phyloP scores from a whole-genome alignment of 2,797 vertebrate species.

The Balearica regulorum region DNA sequence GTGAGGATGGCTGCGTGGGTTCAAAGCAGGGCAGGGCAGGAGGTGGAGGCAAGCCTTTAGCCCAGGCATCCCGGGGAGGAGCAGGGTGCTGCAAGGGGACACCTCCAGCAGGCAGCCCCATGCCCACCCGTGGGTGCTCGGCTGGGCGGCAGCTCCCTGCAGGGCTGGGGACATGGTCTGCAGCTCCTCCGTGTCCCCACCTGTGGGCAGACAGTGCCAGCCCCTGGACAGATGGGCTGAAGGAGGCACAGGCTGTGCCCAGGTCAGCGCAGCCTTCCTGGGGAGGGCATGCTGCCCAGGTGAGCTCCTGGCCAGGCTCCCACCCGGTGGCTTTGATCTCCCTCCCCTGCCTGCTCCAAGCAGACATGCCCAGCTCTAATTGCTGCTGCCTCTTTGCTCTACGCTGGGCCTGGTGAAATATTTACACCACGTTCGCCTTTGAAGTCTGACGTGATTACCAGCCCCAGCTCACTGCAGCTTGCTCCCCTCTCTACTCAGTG shows the following conservation, averaged over 20 bases:
- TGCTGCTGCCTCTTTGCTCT: not conserved
- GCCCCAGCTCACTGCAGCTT: not conserved
- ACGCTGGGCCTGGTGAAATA: not conserved
- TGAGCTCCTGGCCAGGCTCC: not conserved
- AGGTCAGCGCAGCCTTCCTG: accelerated
- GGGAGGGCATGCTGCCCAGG: not conserved
- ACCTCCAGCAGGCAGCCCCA: not conserved
- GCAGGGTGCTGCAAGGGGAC: not conserved
- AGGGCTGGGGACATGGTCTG: not conserved
- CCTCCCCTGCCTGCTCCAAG: not conserved
- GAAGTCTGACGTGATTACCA: not conserved
- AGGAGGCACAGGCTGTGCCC: not conserved
- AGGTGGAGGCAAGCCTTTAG: not conserved
- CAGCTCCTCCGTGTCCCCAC: not conserved
- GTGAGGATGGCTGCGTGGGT: not conserved
- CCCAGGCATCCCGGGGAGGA: accelerated
- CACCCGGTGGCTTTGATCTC: not conserved
- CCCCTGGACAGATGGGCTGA: not conserved
- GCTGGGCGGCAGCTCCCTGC: not conserved
- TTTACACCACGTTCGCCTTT: not conserved
- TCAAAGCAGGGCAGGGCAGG: not conserved
- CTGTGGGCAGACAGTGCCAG: accelerated
- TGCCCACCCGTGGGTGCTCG: accelerated
- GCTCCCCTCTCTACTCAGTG: not conserved
- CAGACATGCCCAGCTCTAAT: not conserved